phyloP scores from a whole-genome alignment of 2,888 invertebrate genomes.

The Lucinisca nassula region DNA sequence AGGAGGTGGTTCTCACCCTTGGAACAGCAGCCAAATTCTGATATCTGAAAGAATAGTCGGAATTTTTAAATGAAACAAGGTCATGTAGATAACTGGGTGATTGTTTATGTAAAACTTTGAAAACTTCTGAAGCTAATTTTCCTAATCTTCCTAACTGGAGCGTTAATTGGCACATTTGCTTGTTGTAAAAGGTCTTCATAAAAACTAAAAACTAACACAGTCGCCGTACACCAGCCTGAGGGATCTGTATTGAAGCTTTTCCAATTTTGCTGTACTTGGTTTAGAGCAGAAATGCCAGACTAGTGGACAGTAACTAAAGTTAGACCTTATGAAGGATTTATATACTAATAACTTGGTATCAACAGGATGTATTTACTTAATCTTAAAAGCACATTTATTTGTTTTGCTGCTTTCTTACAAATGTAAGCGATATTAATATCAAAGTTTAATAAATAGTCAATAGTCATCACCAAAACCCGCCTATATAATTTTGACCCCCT shows the following conservation, averaged over 20 bases:
- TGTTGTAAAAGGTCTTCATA: not conserved
- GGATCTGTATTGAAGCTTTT: not conserved
- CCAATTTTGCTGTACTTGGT: not conserved
- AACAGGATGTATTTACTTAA: too few species aligned
- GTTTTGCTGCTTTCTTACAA: too few species aligned
- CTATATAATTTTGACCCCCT: too few species aligned
- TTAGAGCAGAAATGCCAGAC: not conserved
- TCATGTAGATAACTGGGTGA: not conserved
- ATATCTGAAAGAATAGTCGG: not conserved
- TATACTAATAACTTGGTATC: not conserved
- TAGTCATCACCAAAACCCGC: too few species aligned
- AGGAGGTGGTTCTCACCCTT: too few species aligned
- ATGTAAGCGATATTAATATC: too few species aligned
- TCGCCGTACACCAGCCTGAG: not conserved
- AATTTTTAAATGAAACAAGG: not conserved
- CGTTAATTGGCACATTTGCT: not conserved
- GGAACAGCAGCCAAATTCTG: too few species aligned
- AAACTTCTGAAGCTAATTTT: not conserved
- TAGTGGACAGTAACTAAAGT: not conserved
- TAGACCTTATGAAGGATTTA: not conserved
- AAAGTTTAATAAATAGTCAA: not conserved
- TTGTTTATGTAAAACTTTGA: not conserved
- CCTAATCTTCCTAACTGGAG: not conserved
- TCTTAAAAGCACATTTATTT: too few species aligned
- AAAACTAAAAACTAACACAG: not conserved